Evolutionary conservation across 1,140 invertebrate genomes (phyloP).

Genomic region (Aricia agestis): DNA sequence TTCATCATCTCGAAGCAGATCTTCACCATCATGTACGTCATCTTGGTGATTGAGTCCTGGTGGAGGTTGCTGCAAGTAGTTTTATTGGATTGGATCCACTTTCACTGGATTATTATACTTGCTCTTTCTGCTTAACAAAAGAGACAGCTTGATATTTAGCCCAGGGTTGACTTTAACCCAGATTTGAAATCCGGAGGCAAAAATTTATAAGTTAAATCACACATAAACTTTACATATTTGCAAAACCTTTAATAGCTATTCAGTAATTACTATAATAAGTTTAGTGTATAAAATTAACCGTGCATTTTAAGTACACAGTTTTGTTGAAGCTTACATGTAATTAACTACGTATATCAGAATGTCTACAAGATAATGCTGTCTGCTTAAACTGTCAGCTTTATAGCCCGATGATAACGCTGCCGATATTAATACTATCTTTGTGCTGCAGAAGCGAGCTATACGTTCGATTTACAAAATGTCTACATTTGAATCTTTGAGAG

Average conservation of each 20-base stretch:
- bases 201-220: no score
- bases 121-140: no score
- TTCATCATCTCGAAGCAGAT: conserved; percentile 67
- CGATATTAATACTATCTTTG: no score
- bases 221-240: background rate
- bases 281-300: background rate
- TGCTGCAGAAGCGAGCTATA: no score
- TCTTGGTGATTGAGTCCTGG: conserved; percentile 65
- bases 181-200: no score
- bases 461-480: no score
- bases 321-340: background rate
- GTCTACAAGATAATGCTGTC: background rate
- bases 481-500: no score
- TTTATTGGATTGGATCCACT: background rate
- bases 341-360: background rate
- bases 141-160: no score
- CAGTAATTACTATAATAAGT: background rate
- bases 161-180: no score
- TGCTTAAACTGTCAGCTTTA: conserved; percentile 3
- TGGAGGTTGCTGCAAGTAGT: conserved; percentile 42
- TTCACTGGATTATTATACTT: conserved; percentile 2
- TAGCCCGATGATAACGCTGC: background rate
- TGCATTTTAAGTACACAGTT: background rate
- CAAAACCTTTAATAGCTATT: background rate
- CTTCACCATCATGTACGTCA: conserved; percentile 60